Evolutionary conservation across 1,140 invertebrate species (phyloP).

Genomic region (Papilio aristodemus): DNA sequence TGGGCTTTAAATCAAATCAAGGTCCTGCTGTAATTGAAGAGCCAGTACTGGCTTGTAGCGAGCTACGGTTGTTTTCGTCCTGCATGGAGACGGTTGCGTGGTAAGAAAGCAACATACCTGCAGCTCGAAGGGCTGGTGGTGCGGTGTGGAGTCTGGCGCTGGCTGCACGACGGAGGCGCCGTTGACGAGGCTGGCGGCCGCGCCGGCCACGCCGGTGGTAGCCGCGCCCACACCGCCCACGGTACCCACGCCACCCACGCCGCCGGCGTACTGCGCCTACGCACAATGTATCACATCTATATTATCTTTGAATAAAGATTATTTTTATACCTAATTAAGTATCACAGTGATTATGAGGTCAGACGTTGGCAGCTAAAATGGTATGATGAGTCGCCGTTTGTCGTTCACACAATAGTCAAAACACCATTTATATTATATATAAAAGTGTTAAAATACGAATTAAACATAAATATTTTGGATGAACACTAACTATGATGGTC

Average conservation of each 20-base stretch:
- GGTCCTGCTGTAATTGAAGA: no score
- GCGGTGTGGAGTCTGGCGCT: constrained; percentile 64
- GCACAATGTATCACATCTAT: constrained; percentile 8
- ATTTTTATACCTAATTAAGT: background rate
- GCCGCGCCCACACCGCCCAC: constrained; percentile 47
- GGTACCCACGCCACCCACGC: constrained; percentile 40
- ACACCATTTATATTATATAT: no score
- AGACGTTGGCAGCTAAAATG: no score
- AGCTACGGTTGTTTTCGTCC: background rate
- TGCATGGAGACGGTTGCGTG: background rate
- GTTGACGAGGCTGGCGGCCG: constrained; percentile 62
- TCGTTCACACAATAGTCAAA: no score
- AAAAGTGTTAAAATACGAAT: no score
- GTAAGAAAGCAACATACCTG: constrained; percentile 42
- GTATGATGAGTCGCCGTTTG: no score
- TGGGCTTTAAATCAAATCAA: no score
- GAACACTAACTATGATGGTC: no score
- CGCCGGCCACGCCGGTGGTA: constrained; percentile 49
- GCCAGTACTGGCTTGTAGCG: no score
- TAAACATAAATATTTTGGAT: no score
- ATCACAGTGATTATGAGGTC: background rate
- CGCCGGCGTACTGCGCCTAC: constrained; percentile 40
- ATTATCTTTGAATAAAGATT: background rate
- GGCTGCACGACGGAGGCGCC: constrained; percentile 60
- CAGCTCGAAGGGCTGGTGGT: constrained; percentile 72